A percentile compares a stretch with the other conserved stretches of the same genome.
Evolutionary conservation across 2,888 invertebrate species (phyloP).

Genomic region (Helobdella robusta): DNA sequence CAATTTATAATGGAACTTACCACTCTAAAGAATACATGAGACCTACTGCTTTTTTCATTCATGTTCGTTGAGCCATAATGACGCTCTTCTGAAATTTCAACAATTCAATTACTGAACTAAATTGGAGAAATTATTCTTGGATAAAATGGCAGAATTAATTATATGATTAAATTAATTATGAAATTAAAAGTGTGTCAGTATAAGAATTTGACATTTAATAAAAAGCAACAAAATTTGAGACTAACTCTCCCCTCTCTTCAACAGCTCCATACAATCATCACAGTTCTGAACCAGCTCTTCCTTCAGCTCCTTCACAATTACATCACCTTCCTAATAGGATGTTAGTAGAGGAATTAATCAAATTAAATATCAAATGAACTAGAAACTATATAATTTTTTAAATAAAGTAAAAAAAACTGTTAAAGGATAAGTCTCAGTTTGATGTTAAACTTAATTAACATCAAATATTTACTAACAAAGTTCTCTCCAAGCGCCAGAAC

Average conservation of each 20-base stretch:
- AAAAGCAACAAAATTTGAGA: background rate
- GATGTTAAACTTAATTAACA: background rate
- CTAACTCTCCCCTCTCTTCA: conserved; percentile 19
- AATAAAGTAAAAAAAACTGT: no score
- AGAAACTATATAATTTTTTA: background rate
- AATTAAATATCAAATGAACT: background rate
- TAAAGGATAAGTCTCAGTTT: no score
- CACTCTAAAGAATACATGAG: conserved; percentile 77
- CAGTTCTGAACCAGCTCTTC: conserved; percentile 6
- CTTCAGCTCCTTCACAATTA: conserved; percentile 20
- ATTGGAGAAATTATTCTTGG: background rate
- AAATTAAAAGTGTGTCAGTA: background rate
- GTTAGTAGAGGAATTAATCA: background rate
- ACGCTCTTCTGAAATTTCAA: conserved; percentile 49
- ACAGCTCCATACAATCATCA: conserved; percentile 10
- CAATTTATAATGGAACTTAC: conserved; percentile 54
- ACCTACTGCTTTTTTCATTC: conserved; percentile 79
- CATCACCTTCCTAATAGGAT: conserved; percentile 15
- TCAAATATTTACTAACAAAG: background rate
- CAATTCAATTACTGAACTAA: background rate
- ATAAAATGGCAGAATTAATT: background rate
- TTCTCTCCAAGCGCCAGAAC: conserved; percentile 14
- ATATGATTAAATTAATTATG: background rate
- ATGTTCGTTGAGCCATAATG: conserved; percentile 71
- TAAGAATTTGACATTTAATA: background rate